These are phyloP conservation scores for Lasioglossum albipes DNA, from an alignment of 1,140 invertebrate species.

Conservation along the genomic window DNA sequence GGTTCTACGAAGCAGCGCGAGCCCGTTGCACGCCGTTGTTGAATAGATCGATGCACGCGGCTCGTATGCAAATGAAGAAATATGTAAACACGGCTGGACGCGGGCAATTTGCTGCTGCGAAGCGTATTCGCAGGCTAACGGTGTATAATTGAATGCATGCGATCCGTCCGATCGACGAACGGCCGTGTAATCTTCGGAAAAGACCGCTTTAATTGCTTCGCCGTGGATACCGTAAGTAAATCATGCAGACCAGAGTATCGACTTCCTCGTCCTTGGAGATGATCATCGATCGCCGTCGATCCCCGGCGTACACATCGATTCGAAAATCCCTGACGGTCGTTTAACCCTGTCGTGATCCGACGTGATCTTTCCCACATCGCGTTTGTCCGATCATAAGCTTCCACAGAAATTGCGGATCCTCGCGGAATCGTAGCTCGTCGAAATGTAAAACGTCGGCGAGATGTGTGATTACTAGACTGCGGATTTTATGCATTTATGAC, in stretches of 20 bases:
- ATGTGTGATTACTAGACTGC: too few relatives aligned
- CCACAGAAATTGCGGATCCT: too few relatives aligned
- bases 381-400: too few relatives aligned
- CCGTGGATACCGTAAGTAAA: neutral
- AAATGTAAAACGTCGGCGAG: too few relatives aligned
- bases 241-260: neutral
- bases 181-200: neutral
- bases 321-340: too few relatives aligned
- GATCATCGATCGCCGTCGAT: neutral
- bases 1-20: slow-evolving; percentile 1
- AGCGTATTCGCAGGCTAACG: slow-evolving; percentile 39
- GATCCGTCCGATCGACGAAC: slow-evolving; percentile 3
- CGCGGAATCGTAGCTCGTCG: too few relatives aligned
- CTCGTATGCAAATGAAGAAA: slow-evolving; percentile 46
- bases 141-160: slow-evolving; percentile 27
- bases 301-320: too few relatives aligned
- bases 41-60: slow-evolving; percentile 35
- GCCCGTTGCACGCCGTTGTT: slow-evolving; percentile 20
- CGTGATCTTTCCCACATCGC: too few relatives aligned
- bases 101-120: slow-evolving; percentile 24
- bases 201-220: neutral
- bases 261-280: slow-evolving; percentile 4
- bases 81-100: slow-evolving; percentile 26
- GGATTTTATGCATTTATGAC: too few relatives aligned
- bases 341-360: too few relatives aligned